Conservation (phyloP, 2,888 invertebrate genomes). For the Amblyjoppa proteus region DNA sequence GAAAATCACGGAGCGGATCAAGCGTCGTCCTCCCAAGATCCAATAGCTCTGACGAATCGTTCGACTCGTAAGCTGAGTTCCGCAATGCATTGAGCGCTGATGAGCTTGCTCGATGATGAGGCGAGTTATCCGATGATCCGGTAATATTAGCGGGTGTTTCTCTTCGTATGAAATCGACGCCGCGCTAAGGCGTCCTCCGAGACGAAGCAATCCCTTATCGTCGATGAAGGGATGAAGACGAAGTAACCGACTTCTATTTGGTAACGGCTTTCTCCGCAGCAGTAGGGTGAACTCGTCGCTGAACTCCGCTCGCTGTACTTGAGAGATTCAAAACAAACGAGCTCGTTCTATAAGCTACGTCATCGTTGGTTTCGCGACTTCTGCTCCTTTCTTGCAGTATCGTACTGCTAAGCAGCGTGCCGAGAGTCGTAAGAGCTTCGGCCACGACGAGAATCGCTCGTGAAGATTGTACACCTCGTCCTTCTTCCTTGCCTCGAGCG, state of each 20-base stretch:
- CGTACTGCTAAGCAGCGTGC: constrained; percentile 41
- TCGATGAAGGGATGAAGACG: constrained; percentile 57
- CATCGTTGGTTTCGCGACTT: constrained; percentile 10
- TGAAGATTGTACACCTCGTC: background rate
- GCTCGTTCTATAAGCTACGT: constrained; percentile 34
- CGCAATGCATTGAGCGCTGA: constrained; percentile 10
- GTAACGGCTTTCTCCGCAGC: background rate
- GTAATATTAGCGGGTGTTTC: constrained; percentile 58
- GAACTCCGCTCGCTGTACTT: background rate
- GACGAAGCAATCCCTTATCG: constrained; percentile 43
- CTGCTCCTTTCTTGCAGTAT: background rate
- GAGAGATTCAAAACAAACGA: background rate
- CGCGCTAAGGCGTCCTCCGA: constrained; percentile 53
- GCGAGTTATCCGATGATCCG: constrained; percentile 44
- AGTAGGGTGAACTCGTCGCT: constrained; percentile 15
- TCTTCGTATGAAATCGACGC: constrained; percentile 40
- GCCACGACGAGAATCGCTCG: constrained; percentile 40
- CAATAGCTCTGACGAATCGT: constrained; percentile 37
- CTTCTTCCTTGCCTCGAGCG: too few relatives aligned
- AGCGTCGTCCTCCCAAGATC: constrained; percentile 21
- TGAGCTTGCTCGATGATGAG: constrained; percentile 30
- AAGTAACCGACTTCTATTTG: background rate
- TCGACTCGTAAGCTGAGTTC: constrained; percentile 35
- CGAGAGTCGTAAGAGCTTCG: constrained; percentile 29
- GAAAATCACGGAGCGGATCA: constrained; percentile 27